Conservation (phyloP, 92 coral and sea anemone species). For the Porites rus region DNA sequence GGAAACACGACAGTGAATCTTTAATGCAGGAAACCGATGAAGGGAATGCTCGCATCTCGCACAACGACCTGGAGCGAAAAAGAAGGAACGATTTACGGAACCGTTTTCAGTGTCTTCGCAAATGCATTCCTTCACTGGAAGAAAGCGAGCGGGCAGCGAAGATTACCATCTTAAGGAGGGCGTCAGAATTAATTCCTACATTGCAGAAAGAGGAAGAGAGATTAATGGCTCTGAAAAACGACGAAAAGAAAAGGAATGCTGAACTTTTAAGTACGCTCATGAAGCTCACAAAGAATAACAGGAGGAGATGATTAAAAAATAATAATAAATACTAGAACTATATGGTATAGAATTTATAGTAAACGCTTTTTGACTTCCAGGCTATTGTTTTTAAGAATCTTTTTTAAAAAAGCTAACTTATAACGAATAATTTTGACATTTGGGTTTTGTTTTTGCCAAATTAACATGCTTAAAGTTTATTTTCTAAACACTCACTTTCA, state of each 20-base stretch:
- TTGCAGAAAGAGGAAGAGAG: constrained; percentile 69
- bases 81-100: constrained; percentile 84
- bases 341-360: no score
- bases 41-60: constrained; percentile 67
- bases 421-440: no score
- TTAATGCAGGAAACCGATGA: constrained; percentile 63
- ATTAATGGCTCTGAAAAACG: constrained; percentile 56
- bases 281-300: constrained; percentile 55
- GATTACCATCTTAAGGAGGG: constrained; percentile 75
- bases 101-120: constrained; percentile 72
- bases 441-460: no score
- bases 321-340: background rate
- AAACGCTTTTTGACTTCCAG: no score
- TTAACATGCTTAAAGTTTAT: no score
- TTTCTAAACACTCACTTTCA: no score
- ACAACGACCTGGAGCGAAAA: constrained; percentile 84
- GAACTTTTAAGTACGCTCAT: constrained; percentile 69
- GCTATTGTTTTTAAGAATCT: no score
- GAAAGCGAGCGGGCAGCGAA: constrained; percentile 80
- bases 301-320: background rate
- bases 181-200: constrained; percentile 66
- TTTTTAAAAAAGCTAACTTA: no score
- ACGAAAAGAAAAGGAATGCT: constrained; percentile 64
- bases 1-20: constrained; percentile 30
- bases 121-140: constrained; percentile 69